These are phyloP conservation scores for Zaprionus lachaisei DNA, from an alignment of 1,140 invertebrate genomes.

Conservation along the genomic window DNA sequence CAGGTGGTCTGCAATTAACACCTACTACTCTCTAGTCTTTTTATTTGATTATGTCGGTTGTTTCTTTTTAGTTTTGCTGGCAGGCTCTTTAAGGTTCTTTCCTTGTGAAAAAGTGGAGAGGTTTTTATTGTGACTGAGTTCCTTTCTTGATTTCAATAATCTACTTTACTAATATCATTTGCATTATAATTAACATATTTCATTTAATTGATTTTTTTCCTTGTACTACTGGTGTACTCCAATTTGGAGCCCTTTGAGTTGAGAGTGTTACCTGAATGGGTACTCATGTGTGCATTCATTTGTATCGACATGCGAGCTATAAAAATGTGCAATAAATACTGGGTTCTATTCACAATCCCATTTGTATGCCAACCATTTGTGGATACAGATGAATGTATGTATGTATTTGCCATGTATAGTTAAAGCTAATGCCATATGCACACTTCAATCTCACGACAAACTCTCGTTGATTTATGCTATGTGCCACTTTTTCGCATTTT, in stretches of 20 bases:
- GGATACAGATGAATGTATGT: background rate
- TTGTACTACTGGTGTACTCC: background rate
- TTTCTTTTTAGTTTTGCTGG: background rate
- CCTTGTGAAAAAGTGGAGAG: too few relatives aligned
- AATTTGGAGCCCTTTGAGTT: background rate
- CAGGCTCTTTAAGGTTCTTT: too few relatives aligned
- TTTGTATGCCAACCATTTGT: constrained; percentile 24
- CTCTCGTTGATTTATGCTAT: constrained; percentile 48
- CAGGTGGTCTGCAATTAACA: background rate
- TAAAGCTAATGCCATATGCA: constrained; percentile 74
- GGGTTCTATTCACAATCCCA: background rate
- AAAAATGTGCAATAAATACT: constrained; percentile 17
- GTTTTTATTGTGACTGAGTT: too few relatives aligned
- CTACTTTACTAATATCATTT: too few relatives aligned
- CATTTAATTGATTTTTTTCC: background rate
- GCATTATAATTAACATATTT: too few relatives aligned
- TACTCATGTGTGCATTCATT: background rate
- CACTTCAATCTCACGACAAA: constrained; percentile 67
- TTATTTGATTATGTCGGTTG: background rate
- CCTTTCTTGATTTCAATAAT: too few relatives aligned
- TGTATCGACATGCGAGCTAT: background rate
- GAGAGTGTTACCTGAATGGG: background rate
- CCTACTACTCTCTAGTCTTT: background rate
- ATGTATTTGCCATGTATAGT: constrained; percentile 31
- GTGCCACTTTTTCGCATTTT: constrained; percentile 43